Evolutionary conservation across 2,797 vertebrate species (phyloP).

Genomic region (Ceyx erithaca): DNA sequence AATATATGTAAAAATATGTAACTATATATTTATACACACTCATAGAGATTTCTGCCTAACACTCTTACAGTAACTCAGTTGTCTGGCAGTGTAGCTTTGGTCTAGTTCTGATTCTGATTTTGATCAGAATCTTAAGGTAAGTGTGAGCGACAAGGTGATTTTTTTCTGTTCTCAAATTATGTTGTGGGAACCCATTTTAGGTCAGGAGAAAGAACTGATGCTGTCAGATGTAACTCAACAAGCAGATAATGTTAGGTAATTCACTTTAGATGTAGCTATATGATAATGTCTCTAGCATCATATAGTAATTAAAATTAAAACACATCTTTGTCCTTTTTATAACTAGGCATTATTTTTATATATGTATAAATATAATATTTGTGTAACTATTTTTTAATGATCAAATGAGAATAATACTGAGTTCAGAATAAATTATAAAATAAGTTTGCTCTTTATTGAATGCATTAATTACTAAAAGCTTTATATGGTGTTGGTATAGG

Average conservation of each 20-base stretch:
- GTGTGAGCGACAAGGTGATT: not conserved
- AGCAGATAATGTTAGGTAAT: not conserved
- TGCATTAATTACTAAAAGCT: not conserved
- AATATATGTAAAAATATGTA: too few species aligned
- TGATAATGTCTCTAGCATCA: not conserved
- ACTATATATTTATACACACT: not conserved
- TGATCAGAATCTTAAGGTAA: not conserved
- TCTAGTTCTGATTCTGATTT: not conserved
- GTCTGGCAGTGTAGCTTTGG: not conserved
- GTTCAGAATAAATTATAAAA: not conserved
- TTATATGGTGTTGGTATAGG: not conserved
- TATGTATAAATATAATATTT: not conserved
- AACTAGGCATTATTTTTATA: not conserved
- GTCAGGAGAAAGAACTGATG: not conserved
- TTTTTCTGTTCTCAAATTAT: not conserved
- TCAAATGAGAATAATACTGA: not conserved
- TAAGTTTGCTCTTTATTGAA: not conserved
- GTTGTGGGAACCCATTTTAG: rapidly evolving
- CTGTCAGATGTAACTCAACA: not conserved
- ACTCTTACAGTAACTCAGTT: not conserved
- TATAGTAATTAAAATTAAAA: not conserved
- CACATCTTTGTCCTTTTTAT: not conserved
- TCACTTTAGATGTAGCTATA: not conserved
- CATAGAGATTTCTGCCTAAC: not conserved
- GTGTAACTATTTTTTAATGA: not conserved